These are phyloP conservation scores for Solenodon paradoxus DNA, from an alignment of 2,113 vertebrate genomes.

Conservation along the genomic window DNA sequence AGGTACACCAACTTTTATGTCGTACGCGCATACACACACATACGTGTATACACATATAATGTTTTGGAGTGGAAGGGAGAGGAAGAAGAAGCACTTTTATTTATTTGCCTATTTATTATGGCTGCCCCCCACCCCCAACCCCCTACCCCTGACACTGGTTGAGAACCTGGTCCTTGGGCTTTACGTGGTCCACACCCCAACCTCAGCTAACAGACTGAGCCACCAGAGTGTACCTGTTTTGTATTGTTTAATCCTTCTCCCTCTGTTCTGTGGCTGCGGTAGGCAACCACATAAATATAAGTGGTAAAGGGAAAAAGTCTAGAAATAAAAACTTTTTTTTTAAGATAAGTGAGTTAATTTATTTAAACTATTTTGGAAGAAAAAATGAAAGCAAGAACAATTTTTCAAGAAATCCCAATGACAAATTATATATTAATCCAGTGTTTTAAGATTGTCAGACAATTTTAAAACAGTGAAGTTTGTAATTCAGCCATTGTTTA, in stretches of 20 bases:
- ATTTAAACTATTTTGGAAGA: background rate
- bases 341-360: background rate
- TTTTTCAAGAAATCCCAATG: background rate
- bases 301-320: background rate
- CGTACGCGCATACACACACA: too few relatives aligned
- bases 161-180: too few relatives aligned
- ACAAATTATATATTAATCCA: background rate
- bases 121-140: too few relatives aligned
- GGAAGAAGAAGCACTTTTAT: too few relatives aligned
- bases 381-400: background rate
- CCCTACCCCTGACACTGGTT: too few relatives aligned
- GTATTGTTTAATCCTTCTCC: background rate
- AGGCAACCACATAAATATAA: background rate
- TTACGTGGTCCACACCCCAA: too few relatives aligned
- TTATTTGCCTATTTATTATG: too few relatives aligned
- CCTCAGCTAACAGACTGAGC: too few relatives aligned
- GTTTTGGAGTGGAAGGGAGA: too few relatives aligned
- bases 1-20: too few relatives aligned
- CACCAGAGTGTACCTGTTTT: too few relatives aligned
- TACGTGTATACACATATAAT: too few relatives aligned
- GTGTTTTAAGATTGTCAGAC: background rate
- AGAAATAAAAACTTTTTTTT: background rate
- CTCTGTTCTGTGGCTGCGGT: background rate
- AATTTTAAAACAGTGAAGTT: slow-evolving; percentile 1
- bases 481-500: background rate